phyloP scores from a whole-genome alignment of 2,797 vertebrate species.

The Poeciliopsis infans region DNA sequence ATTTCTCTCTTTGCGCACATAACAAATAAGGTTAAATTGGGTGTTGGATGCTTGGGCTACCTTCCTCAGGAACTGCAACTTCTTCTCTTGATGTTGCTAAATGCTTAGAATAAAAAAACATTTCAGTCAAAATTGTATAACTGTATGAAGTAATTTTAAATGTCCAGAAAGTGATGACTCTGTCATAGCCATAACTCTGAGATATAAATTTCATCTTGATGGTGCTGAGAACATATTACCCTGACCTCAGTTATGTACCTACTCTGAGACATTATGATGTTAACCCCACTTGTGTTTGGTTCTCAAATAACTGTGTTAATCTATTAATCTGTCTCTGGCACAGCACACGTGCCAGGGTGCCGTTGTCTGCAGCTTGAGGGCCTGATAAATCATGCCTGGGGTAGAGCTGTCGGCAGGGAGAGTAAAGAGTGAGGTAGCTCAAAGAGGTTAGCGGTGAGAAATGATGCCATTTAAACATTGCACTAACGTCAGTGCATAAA shows the following conservation, averaged over 20 bases:
- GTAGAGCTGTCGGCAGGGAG: constrained; percentile 61
- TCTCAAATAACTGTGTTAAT: constrained; percentile 66
- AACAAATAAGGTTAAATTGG: constrained; percentile 70
- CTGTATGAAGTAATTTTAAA: constrained; percentile 10
- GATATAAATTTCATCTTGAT: constrained; percentile 40
- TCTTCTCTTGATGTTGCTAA: constrained; percentile 18
- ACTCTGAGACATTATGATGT: constrained; percentile 43
- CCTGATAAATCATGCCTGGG: constrained; percentile 76
- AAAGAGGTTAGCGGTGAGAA: constrained; percentile 69
- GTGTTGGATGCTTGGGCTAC: constrained; percentile 60
- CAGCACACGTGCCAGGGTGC: constrained; percentile 49
- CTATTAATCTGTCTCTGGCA: constrained; percentile 66
- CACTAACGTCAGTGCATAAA: constrained; percentile 75
- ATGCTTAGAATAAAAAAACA: constrained; percentile 30
- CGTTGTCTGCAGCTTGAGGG: constrained; percentile 63
- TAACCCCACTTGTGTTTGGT: constrained; percentile 59
- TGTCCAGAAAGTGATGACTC: constrained; percentile 6
- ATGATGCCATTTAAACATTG: constrained; percentile 78
- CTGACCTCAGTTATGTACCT: constrained; percentile 43
- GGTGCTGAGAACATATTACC: constrained; percentile 23
- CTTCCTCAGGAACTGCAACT: constrained; percentile 37
- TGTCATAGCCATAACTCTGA: constrained; percentile 22
- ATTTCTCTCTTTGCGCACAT: constrained; percentile 66
- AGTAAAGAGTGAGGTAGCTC: constrained; percentile 62
- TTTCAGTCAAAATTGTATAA: constrained; percentile 27